These are phyloP conservation scores for Platygyra sinensis DNA, from an alignment of 64 coral and sea anemone genomes.

Conservation along the genomic window DNA sequence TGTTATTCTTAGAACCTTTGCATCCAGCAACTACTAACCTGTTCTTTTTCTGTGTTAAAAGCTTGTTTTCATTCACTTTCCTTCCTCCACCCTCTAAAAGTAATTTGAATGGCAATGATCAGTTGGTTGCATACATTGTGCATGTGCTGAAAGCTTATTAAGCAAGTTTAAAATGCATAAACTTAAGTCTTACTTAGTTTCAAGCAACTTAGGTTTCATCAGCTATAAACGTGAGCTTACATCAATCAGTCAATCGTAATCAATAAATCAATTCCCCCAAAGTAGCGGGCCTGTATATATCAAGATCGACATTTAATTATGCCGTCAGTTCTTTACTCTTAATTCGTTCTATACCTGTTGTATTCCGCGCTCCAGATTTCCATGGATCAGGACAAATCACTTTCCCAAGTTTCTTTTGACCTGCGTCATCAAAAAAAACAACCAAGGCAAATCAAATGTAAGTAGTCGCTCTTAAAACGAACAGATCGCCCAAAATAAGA, in stretches of 20 bases:
- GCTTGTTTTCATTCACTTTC: conserved; percentile 92
- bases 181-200: too few relatives aligned
- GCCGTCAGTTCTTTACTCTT: too few relatives aligned
- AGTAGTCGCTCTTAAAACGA: not conserved
- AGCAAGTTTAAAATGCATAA: too few relatives aligned
- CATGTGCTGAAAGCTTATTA: too few relatives aligned
- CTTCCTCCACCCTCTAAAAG: conserved; percentile 91
- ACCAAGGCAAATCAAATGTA: not conserved
- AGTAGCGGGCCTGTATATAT: too few relatives aligned
- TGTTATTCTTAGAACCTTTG: too few relatives aligned
- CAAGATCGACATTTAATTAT: too few relatives aligned
- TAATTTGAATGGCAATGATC: not conserved
- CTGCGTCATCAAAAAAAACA: conserved; percentile 23
- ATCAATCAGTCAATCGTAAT: not conserved
- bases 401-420: conserved; percentile 95
- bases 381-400: conserved; percentile 96
- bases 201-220: not conserved
- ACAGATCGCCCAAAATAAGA: not conserved
- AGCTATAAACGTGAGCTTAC: not conserved
- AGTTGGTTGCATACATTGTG: too few relatives aligned
- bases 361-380: conserved; percentile 96
- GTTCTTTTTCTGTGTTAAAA: conserved; percentile 96
- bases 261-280: too few relatives aligned
- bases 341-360: conserved; percentile 56
- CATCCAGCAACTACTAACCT: conserved; percentile 31